Base-by-base conservation (phyloP, 2,888 invertebrate genomes). In the Empis stercorea region DNA sequence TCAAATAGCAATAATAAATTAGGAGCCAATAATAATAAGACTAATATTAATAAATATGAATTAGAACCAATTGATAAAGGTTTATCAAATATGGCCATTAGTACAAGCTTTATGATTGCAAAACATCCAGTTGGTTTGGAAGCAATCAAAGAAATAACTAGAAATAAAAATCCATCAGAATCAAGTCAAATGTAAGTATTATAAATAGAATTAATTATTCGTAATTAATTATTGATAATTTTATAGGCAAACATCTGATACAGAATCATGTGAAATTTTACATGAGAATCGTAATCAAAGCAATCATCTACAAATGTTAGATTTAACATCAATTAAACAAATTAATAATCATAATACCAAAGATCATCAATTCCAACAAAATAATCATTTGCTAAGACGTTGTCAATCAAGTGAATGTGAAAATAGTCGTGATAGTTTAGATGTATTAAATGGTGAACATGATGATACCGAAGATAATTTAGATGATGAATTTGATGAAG, bases 111-210 rank as follows among this genome's bases (percentile, higher is more conserved):
- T 51, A 62, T 67, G 61, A 63, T 68, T 48, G 59, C 65, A 49
- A 69, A 69, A 50, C 83, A 82, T 67, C 81, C 83, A 51, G 84
- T 85, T 54, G 85, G 85, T 27, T 69, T 85, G 61, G 85, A 84
- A 43, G 84, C 84, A 56, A 82, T 86, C 57, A 81, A 84, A 59
- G 83, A 84, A 61, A 75, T 85, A 53, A 84, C 82, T 45, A 71
- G 78, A 41, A 77, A 77, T 57, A 74, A 74, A 57, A 77, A 79
- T 56, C 70, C 72, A 50, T 65, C 68, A 49, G 68, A 68, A 51
- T 67, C 67, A 43, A 68, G 65, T 56, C 68, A 68, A 62, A 68
- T 68, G 68, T 69, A 58, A 62, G 66, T 62, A 53, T 0, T 37
- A 16, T 44, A 23, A 32, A 23, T 38, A 16, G 16, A 38, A 38